phyloP scores from a whole-genome alignment of 1,140 invertebrate species.

The Gyrodactylus bullatarudis region DNA sequence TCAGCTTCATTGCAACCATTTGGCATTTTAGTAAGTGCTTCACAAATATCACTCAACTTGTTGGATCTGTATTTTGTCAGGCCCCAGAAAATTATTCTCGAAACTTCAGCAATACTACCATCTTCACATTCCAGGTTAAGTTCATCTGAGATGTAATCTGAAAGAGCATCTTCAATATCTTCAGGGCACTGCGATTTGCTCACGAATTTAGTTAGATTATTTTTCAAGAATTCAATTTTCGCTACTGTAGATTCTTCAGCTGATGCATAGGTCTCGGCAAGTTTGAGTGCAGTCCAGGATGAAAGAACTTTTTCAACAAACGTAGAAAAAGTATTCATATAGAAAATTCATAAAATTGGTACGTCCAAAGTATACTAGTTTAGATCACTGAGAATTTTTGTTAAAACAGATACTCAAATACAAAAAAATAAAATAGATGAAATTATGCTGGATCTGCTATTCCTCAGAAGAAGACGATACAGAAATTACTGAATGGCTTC shows the following conservation, averaged over 20 bases:
- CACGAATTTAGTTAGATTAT: not conserved
- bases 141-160: not conserved
- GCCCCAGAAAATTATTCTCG: not conserved
- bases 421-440: too few relatives aligned
- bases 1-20: not conserved
- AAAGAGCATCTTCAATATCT: not conserved
- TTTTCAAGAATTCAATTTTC: not conserved
- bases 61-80: not conserved
- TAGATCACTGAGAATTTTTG: too few relatives aligned
- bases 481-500: not conserved
- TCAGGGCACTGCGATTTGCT: not conserved
- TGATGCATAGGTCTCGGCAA: not conserved
- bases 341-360: not conserved
- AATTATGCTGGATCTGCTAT: not conserved
- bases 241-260: not conserved
- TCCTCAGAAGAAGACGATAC: not conserved
- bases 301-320: not conserved
- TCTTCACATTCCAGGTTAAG: not conserved
- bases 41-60: not conserved
- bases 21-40: not conserved
- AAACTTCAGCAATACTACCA: not conserved
- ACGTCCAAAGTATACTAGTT: too few relatives aligned
- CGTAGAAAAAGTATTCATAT: not conserved
- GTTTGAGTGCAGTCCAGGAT: not conserved
- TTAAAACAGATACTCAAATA: too few relatives aligned